Evolutionary conservation across 2,888 invertebrate genomes (phyloP).

Genomic region (Terebella lapidaria): DNA sequence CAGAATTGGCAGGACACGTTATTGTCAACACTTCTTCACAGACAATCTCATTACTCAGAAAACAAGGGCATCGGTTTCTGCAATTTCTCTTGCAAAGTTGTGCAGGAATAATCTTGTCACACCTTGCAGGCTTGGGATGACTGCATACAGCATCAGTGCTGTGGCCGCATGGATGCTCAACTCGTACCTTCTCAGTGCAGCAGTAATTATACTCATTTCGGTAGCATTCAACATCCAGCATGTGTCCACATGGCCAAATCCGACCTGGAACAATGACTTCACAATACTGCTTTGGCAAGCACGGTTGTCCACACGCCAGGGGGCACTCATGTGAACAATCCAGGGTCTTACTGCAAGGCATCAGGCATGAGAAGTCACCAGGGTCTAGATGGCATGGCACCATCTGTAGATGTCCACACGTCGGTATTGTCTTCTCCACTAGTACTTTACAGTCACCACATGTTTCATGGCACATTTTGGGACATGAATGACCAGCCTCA

Average conservation of each 20-base stretch:
- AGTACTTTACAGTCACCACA: constrained; percentile 26
- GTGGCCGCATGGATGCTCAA: not conserved
- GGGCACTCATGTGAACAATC: constrained; percentile 58
- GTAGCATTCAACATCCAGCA: not conserved
- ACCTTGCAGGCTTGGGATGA: not conserved
- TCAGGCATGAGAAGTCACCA: constrained; percentile 28
- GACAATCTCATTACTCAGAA: not conserved
- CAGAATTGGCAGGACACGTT: not conserved
- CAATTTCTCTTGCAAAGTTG: not conserved
- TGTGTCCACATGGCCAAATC: constrained; percentile 1
- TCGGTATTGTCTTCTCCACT: constrained; percentile 31
- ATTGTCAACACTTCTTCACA: not conserved
- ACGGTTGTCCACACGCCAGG: constrained; percentile 54
- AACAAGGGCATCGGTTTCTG: not conserved
- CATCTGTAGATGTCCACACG: constrained; percentile 34
- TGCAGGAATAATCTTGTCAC: not conserved
- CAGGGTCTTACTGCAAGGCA: constrained; percentile 45
- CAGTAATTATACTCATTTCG: not conserved
- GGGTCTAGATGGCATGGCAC: not conserved
- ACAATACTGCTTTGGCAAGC: not conserved
- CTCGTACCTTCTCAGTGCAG: not conserved
- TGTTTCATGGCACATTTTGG: constrained; percentile 23
- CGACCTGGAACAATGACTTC: not conserved
- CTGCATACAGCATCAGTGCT: not conserved
- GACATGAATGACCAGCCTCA: constrained; percentile 15